Conservation (phyloP, 2,113 vertebrate genomes). For the Semicossyphus pulcher region DNA sequence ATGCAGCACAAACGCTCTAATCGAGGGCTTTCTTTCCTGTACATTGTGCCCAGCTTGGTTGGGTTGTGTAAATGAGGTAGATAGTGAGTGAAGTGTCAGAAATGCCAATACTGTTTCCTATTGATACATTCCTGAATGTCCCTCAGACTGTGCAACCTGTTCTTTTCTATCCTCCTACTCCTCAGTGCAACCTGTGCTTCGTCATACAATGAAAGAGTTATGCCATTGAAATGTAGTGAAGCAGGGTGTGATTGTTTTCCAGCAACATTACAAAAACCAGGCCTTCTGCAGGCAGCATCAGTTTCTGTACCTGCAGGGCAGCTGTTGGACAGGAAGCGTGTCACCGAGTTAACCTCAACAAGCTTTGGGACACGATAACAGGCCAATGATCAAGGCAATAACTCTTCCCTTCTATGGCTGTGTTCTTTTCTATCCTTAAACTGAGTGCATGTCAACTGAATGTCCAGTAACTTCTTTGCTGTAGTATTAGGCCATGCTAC, state of each 20-base stretch:
- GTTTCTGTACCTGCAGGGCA: constrained; percentile 10
- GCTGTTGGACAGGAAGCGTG: constrained; percentile 11
- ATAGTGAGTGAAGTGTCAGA: constrained; percentile 56
- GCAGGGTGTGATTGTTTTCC: constrained; percentile 23
- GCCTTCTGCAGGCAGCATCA: not conserved
- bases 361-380: constrained; percentile 4
- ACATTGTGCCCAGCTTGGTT: constrained; percentile 31
- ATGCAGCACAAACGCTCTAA: constrained; percentile 55
- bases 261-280: not conserved
- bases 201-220: constrained; percentile 63
- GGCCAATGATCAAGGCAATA: constrained; percentile 55
- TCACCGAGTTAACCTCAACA: constrained; percentile 48
- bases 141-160: constrained; percentile 73
- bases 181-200: constrained; percentile 65
- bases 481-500: constrained; percentile 87
- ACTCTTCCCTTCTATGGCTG: constrained; percentile 71
- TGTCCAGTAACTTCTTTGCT: constrained; percentile 84
- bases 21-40: constrained; percentile 15
- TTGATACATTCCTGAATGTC: constrained; percentile 77
- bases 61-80: constrained; percentile 48
- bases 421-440: constrained; percentile 77
- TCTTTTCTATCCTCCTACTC: constrained; percentile 57
- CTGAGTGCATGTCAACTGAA: constrained; percentile 87
- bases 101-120: constrained; percentile 67
- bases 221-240: constrained; percentile 27